phyloP scores from a whole-genome alignment of 2,113 vertebrate genomes.

The Istiophorus platypterus region DNA sequence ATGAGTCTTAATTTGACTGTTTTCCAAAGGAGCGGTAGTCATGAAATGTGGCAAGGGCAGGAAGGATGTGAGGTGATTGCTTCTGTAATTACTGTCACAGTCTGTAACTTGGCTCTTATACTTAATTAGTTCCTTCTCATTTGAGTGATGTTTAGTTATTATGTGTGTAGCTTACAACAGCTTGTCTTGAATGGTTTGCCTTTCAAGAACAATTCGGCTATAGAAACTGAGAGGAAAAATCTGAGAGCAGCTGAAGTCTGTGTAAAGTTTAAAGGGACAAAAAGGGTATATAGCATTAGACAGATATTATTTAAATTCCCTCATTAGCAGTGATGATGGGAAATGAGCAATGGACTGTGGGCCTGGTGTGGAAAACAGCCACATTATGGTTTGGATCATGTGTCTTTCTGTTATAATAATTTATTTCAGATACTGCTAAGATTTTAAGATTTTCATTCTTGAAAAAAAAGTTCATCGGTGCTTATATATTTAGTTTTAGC shows the following conservation, averaged over 20 bases:
- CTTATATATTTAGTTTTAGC: background rate
- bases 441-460: background rate
- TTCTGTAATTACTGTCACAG: slow-evolving; percentile 81
- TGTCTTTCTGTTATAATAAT: background rate
- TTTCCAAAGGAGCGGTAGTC: slow-evolving; percentile 76
- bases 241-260: slow-evolving; percentile 21
- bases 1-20: slow-evolving; percentile 79
- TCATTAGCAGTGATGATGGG: slow-evolving; percentile 36
- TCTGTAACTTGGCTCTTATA: slow-evolving; percentile 64
- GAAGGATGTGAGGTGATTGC: slow-evolving; percentile 80
- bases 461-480: background rate
- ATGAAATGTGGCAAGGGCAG: slow-evolving; percentile 76
- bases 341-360: slow-evolving; percentile 21
- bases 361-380: slow-evolving; percentile 20
- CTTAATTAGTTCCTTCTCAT: slow-evolving; percentile 73
- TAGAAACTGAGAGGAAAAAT: slow-evolving; percentile 22
- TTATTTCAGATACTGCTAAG: slow-evolving; percentile 15
- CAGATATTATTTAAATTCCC: slow-evolving; percentile 15
- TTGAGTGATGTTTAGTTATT: slow-evolving; percentile 54
- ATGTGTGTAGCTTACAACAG: slow-evolving; percentile 16
- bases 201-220: slow-evolving; percentile 38
- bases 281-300: background rate
- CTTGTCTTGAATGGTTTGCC: slow-evolving; percentile 6
- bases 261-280: background rate
- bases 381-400: background rate